Conservation (phyloP, 1,140 invertebrate genomes). For the Sweltsa coloradensis region DNA sequence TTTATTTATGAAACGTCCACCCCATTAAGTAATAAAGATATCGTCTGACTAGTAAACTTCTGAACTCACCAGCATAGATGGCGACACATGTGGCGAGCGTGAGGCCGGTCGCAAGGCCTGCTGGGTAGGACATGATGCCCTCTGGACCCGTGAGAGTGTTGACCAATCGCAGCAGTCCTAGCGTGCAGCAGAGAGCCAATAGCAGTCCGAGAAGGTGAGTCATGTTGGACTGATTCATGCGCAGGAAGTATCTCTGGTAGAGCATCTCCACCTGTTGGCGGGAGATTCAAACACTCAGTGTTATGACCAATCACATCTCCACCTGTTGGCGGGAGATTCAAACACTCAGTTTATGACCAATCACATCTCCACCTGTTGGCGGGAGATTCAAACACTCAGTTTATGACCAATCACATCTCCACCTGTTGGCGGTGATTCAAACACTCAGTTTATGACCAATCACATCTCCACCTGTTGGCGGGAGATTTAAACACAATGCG, state of each 20-base stretch:
- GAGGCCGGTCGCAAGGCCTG: constrained; percentile 26
- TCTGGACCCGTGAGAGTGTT: constrained; percentile 8
- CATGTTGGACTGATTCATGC: constrained; percentile 85
- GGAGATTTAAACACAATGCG: too few species aligned
- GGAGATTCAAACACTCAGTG: too few species aligned
- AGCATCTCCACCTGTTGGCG: constrained; percentile 64
- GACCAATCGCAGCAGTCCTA: constrained; percentile 41
- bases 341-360: too few species aligned
- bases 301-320: too few species aligned
- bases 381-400: too few species aligned
- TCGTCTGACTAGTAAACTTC: too few species aligned
- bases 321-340: constrained; percentile 45
- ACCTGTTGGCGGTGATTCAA: constrained; percentile 47
- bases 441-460: too few species aligned
- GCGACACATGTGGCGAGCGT: constrained; percentile 26
- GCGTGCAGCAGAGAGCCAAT: constrained; percentile 48
- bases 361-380: constrained; percentile 64
- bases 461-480: constrained; percentile 62
- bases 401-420: too few species aligned
- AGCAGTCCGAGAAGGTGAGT: constrained; percentile 68
- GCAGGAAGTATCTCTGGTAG: constrained; percentile 84
- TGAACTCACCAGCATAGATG: constrained; percentile 29
- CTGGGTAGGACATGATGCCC: constrained; percentile 8
- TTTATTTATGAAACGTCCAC: too few species aligned
- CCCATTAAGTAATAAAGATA: too few species aligned